Base-by-base conservation (phyloP, 2,888 invertebrate genomes). In the Tiliacea citrago region DNA sequence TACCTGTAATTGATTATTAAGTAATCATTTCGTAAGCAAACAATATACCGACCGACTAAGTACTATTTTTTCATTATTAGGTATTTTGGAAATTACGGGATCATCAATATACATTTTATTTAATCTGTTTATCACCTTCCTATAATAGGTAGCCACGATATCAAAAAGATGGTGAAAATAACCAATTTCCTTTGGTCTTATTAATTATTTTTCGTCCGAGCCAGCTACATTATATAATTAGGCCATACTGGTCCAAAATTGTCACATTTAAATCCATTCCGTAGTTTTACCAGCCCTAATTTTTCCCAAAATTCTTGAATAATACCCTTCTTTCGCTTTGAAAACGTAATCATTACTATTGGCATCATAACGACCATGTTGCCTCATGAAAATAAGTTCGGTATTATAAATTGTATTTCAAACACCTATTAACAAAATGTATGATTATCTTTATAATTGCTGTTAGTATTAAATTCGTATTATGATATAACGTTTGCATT, bases 401-500 rank as follows among this genome's bases (percentile, higher is more conserved):
- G 12, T 55, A 61, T 35, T 39, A 42, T 58, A 73, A 6, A 7
- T 49, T 57, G 62, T 73, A 60, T 75, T 57, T 58, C 61, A 62
- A 42, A 69, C 69, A 29, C 29, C 29, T 29, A 62, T 51, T 45
- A 18, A 51, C 61, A 68, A 68, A 61, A n/a, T 35, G 51, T 74
- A 66, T 73, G 60, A 76, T 75, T 68, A 39, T 71, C n/a, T 35
- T 70, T 74, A 76, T 83, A 71, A 73, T 84, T 81, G 53, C 61
- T 63, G 67, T 70, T 55, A 49, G 42, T 61, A 73, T 73, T 69
- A 61, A 73, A 73, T 83, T 79, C 55, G 21, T 45, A 58, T 78
- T 58, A 67, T 24, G 53, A 53, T 45, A 24, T 67, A 6, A 58
- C n/a, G 21, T 45, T 13, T 29, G 45, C 29, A 71, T 71, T 77